phyloP scores from a whole-genome alignment of 2,113 vertebrate species.

The Ammodytes dubius region DNA sequence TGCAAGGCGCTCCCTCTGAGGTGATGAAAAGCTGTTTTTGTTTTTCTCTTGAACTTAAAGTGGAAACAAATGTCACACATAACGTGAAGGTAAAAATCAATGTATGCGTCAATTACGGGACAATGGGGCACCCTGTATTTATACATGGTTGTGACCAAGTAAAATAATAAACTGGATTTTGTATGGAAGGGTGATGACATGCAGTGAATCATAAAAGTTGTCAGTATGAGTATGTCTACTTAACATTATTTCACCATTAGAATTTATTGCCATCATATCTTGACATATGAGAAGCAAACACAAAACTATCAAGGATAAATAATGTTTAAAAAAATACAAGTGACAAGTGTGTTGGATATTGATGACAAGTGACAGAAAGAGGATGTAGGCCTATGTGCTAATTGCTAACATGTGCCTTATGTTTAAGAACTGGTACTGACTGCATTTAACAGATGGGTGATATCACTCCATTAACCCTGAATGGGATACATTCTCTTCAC shows the following conservation, averaged over 20 bases:
- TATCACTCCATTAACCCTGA: slow-evolving; percentile 14
- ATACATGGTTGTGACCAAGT: not conserved
- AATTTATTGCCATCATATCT: slow-evolving; percentile 1
- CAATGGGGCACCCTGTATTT: not conserved
- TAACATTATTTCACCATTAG: not conserved
- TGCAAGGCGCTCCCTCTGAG: not conserved
- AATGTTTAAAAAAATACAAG: not conserved
- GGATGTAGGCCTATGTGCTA: not conserved
- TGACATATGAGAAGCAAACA: not conserved
- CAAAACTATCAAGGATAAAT: not conserved
- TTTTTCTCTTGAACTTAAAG: slow-evolving; percentile 3
- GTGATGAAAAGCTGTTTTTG: slow-evolving; percentile 11
- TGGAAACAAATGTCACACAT: not conserved
- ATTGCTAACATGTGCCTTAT: not conserved
- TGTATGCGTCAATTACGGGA: not conserved
- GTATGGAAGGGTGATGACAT: not conserved
- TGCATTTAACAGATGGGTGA: not conserved
- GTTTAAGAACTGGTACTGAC: not conserved
- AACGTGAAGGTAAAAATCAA: not conserved
- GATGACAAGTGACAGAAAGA: not conserved
- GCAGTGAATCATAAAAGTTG: not conserved
- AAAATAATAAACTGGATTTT: not conserved
- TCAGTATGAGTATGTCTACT: not conserved
- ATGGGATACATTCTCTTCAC: slow-evolving; percentile 22
- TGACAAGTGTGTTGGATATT: not conserved